A percentile compares a stretch with the other conserved stretches of the same genome.
Conservation (phyloP, 2,888 invertebrate genomes). For the Lingula anatina region DNA sequence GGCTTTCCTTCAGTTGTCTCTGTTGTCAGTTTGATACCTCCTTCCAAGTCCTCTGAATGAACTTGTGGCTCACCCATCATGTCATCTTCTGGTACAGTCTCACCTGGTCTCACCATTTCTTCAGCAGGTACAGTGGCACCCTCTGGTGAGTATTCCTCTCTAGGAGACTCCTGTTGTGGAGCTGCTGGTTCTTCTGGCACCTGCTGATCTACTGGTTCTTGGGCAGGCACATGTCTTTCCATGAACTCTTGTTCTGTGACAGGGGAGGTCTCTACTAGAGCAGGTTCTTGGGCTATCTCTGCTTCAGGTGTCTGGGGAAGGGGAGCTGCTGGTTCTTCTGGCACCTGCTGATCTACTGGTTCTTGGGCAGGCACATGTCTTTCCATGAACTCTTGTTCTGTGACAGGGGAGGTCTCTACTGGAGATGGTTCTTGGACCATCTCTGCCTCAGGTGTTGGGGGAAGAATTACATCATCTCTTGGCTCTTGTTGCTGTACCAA, state of each 20-base stretch:
- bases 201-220: background rate
- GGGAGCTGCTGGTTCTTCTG: background rate
- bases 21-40: background rate
- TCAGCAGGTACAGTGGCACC: background rate
- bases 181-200: background rate
- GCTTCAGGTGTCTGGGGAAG: background rate
- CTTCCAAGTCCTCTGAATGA: background rate
- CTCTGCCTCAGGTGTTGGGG: background rate
- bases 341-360: background rate
- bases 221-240: too few species aligned
- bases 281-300: background rate
- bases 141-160: background rate
- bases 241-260: too few species aligned
- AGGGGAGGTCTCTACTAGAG: too few species aligned
- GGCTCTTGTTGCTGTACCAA: background rate
- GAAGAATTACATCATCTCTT: background rate
- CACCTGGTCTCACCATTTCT: too few species aligned
- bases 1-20: conserved; percentile 7
- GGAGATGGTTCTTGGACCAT: background rate
- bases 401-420: too few species aligned
- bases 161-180: background rate
- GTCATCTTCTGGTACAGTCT: background rate
- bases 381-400: too few species aligned
- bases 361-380: background rate
- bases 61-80: background rate